These are phyloP conservation scores for Eulemur rubriventer DNA, from an alignment of 2,797 vertebrate species.

Conservation along the genomic window DNA sequence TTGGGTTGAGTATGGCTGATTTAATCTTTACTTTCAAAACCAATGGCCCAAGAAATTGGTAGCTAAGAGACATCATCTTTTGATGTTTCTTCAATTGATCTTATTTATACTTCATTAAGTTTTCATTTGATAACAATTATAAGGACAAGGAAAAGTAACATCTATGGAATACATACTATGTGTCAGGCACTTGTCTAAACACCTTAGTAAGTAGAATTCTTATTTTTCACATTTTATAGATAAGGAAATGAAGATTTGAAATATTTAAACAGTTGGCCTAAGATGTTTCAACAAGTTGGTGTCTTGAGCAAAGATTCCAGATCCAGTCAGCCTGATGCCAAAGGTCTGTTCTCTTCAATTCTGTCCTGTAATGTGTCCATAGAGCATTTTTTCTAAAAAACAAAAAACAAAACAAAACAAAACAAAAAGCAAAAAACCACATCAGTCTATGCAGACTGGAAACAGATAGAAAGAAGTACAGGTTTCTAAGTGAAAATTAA, in stretches of 20 bases:
- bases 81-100: conserved; percentile 57
- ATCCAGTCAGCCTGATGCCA: not conserved
- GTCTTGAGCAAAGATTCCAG: not conserved
- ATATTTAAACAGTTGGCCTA: not conserved
- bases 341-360: not conserved
- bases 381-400: not conserved
- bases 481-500: not conserved
- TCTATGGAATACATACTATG: not conserved
- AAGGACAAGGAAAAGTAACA: not conserved
- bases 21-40: conserved; percentile 66
- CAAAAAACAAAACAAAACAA: not conserved
- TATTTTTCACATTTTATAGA: not conserved
- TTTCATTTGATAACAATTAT: conserved; percentile 56
- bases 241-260: not conserved
- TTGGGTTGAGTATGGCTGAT: conserved; percentile 47
- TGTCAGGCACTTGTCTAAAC: not conserved
- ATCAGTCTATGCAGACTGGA: not conserved
- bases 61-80: conserved; percentile 32
- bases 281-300: not conserved
- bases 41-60: conserved; percentile 57
- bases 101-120: conserved; percentile 56
- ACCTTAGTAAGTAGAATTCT: not conserved
- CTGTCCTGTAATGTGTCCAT: not conserved
- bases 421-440: not conserved
- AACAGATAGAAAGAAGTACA: not conserved